Evolutionary conservation across 1,140 invertebrate species (phyloP), one percentile per base, ranked within the genome.

Genomic region (Neelides sp.): DNA sequence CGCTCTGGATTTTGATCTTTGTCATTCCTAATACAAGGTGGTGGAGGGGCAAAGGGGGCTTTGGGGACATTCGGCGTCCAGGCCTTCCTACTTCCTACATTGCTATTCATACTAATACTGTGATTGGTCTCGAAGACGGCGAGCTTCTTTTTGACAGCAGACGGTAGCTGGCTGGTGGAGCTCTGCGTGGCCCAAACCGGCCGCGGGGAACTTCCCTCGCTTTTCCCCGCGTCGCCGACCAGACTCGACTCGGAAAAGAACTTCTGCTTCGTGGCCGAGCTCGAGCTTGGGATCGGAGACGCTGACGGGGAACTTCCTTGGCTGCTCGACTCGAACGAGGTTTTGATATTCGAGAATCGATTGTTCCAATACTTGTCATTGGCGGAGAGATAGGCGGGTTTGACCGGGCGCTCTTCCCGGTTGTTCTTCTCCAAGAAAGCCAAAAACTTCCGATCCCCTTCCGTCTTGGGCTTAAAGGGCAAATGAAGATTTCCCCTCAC

Each of bases 321-420:
- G 22, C 54, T 56, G 34, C 54, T 54, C 0, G 57, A 54, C 48
- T 89, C 85, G 63, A 90, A 89, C 3, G 79, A 72, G n/a, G 82
- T 83, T 65, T 87, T 88, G 10, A 90, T 81, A 55, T 83, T 83
- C 1, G 80, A 82, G 64, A 90, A 90, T 43, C 82, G 73, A 59
- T 73, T 82, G 52, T 75, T 83, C 83, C 83, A 86, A 54, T 83
- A 82, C 37, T 69, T 48, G 63, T 68, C 58, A 60, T 54, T 42
- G 56, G 48, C 55, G 58, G 61, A 42, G 59, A 61, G 24, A 62
- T 68, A 19, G 53, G 62, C 5, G 54, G 63, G 62, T 65, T 37
- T 58, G 23, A 8, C 41, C 24, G 48, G 55, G 13, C 39, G 37
- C n/a, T 46, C 48, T 51, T 61, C 56, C 2, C 48, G 26, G 36